Evolutionary conservation across 2,113 vertebrate species (phyloP), one percentile per base, ranked within the genome.

Genomic region (Ceuthmochares aereus): DNA sequence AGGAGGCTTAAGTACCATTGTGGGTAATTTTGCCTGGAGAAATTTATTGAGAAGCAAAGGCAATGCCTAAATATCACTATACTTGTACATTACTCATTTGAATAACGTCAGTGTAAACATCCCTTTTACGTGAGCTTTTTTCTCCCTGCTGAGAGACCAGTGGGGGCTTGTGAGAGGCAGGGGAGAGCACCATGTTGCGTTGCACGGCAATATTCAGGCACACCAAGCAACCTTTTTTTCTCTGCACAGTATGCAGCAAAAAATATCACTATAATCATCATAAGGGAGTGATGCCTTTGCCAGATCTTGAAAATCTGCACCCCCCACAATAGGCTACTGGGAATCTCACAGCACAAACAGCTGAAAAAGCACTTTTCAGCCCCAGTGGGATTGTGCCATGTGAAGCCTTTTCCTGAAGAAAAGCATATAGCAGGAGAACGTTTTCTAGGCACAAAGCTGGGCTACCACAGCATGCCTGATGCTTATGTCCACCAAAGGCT

Each of bases 231-330:
- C 55, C 43, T 45, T 87, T 64, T 64, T 67, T 26, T 29, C 60
- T 76, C 54, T 29, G 45, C 60, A 43, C 68, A 82, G n/a, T 6
- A 37, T 12, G 81, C 6, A 60, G 92, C 66, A 87, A 84, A 74
- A 80, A 87, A 69, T 17, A 74, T 47, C 90, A 51, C 87, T 49
- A 4, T 19, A 32, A 67, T 79, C 69, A 27, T 17, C 32, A 9
- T 0, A 47, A 26, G 8, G 16, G 26, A 77, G 40, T 42, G 64
- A 76, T 78, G 47, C 34, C 60, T 68, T 30, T 63, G 77, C 47
- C 85, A 93, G 69, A 30, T 49, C 62, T 95, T 64, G 80, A 60
- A 87, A 87, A 90, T 91, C 17, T 60, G 27, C 89, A 70, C 94
- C n/a, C 49, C 43, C 21, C 79, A 36, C 78, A 62, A 34, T 4